phyloP scores from a whole-genome alignment of 2,797 vertebrate genomes.

The Arnoldichthys spilopterus region DNA sequence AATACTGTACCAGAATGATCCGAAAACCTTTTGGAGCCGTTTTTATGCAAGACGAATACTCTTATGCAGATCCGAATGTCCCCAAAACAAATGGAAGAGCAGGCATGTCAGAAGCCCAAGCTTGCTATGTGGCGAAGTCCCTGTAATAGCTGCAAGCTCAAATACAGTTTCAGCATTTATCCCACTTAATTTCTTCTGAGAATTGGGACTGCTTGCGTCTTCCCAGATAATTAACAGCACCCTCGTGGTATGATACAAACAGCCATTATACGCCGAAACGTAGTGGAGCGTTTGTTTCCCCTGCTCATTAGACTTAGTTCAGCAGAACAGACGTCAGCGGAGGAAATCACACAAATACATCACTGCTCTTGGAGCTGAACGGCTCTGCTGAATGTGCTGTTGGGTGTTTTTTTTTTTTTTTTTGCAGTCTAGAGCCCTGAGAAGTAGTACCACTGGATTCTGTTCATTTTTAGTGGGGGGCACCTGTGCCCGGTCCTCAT shows the following conservation, averaged over 20 bases:
- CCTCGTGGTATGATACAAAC: slow-evolving; percentile 38
- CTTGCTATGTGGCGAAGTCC: not conserved
- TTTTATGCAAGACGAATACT: not conserved
- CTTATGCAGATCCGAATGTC: not conserved
- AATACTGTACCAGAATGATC: slow-evolving; percentile 17
- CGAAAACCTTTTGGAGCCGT: not conserved
- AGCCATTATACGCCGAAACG: slow-evolving; percentile 44
- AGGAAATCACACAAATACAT: slow-evolving; percentile 44
- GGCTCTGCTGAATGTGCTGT: slow-evolving; percentile 45
- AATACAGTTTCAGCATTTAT: slow-evolving; percentile 38
- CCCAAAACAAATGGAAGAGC: not conserved
- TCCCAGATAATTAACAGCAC: slow-evolving; percentile 44
- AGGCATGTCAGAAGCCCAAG: not conserved
- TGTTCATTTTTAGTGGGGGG: not conserved
- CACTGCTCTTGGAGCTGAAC: slow-evolving; percentile 38
- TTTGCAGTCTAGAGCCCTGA: not conserved
- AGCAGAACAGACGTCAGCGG: slow-evolving; percentile 53
- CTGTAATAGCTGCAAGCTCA: slow-evolving; percentile 1
- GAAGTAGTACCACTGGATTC: not conserved
- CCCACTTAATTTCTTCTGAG: slow-evolving; percentile 49
- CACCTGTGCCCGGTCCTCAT: slow-evolving; percentile 33
- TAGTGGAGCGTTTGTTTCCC: slow-evolving; percentile 52
- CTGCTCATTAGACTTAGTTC: slow-evolving; percentile 60
- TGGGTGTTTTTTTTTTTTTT: slow-evolving; percentile 6
- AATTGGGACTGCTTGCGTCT: slow-evolving; percentile 40